Conservation (phyloP, 1,140 invertebrate genomes). For the Linepithema humile region DNA sequence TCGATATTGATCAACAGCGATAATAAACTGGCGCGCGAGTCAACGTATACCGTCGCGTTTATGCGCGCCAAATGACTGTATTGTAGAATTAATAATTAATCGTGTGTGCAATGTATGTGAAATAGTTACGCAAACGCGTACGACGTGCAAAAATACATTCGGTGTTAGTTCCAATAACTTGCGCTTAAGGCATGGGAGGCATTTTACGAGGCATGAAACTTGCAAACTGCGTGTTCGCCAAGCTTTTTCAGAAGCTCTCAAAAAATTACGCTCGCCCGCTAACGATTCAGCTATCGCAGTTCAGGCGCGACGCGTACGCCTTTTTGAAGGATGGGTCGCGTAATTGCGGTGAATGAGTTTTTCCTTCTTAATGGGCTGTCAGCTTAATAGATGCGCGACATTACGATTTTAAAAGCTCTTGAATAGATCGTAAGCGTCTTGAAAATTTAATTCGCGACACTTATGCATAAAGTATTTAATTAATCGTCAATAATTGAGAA, state of each 20-base stretch:
- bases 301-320: neutral
- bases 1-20: conserved; percentile 37
- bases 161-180: neutral
- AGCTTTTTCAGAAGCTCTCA: neutral
- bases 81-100: too few relatives aligned
- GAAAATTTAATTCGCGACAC: conserved; percentile 22
- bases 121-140: neutral
- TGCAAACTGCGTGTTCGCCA: neutral
- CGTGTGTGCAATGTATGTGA: neutral
- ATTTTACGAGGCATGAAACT: neutral
- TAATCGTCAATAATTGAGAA: neutral
- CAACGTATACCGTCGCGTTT: neutral
- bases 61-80: neutral
- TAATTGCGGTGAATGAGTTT: conserved; percentile 33
- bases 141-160: neutral
- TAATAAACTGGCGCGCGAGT: neutral
- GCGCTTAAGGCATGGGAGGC: neutral
- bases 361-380: conserved; percentile 41
- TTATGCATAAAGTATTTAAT: neutral
- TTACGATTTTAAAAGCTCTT: conserved; percentile 40
- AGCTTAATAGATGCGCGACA: conserved; percentile 44
- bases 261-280: conserved; percentile 2
- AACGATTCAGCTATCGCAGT: conserved; percentile 9
- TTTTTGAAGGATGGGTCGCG: conserved; percentile 4
- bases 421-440: conserved; percentile 11